Evolutionary conservation across 2,113 vertebrate species (phyloP).

Genomic region (Pomatostomus ruficeps): DNA sequence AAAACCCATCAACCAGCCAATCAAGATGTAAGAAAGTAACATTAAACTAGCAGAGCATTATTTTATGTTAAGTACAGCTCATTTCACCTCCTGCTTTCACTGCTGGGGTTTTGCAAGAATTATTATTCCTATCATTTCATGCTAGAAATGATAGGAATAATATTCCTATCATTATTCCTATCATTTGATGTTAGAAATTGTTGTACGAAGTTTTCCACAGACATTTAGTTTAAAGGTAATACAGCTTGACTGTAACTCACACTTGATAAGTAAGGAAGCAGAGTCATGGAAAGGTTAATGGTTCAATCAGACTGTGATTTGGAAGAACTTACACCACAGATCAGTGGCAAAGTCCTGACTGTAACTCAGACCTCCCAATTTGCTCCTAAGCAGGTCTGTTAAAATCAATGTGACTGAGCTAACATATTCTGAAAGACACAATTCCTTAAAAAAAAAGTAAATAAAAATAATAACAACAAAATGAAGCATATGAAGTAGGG

Average conservation of each 20-base stretch:
- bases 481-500: fast-evolving
- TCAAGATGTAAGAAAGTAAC: not conserved
- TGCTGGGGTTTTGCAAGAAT: not conserved
- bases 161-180: fast-evolving
- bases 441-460: not conserved
- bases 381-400: not conserved
- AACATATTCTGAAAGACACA: not conserved
- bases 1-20: not conserved
- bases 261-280: not conserved
- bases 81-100: not conserved
- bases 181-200: not conserved
- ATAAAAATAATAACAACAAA: not conserved
- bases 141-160: no score
- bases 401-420: not conserved
- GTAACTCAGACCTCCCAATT: not conserved
- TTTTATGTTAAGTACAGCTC: not conserved
- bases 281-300: not conserved
- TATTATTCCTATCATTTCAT: not conserved
- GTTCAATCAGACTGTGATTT: not conserved
- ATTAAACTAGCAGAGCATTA: not conserved
- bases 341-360: not conserved
- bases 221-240: not conserved
- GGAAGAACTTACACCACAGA: not conserved
- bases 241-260: not conserved
- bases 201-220: not conserved